Evolutionary conservation across 1,140 invertebrate species (phyloP), one percentile per base, ranked within the genome.

Genomic region (Subanguina moxae): DNA sequence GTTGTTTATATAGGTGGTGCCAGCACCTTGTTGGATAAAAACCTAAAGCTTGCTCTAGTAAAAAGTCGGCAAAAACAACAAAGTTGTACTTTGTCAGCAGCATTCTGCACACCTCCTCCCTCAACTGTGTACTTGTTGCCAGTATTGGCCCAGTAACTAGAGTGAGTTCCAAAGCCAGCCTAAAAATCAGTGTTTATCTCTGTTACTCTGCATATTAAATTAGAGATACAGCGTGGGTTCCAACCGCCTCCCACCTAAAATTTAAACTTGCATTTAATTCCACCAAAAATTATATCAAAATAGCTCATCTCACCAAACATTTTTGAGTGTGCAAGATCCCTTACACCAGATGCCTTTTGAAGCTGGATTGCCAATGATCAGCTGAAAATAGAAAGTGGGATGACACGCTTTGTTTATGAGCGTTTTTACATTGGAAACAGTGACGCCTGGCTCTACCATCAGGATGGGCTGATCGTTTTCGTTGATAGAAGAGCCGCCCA

Each of bases 271-370:
- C 27, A 23, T 13, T 57, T 57, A 9, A n/a, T 57, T 9, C 11
- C 7, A 11, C 27, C 0, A 21, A 57, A 11, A 23, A 13, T 23
- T 13, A n/a, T 1, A 48, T 21, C 28, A 23, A 21, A 57, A 57
- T 25, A 23, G 19, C 15, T 30, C 0, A 9, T 30, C 57, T 28
- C 8, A 63, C 62, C 32, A 63, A 21, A 63, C 62, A 27, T 63
- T 63, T 17, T 63, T 63, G 17, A 63, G 32, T 5, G 62, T 63
- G 32, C 62, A 63, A 45, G 15, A 28, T 27, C 62, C 62, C n/a
- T 32, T 45, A 52, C 62, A 63, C 62, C 62, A 63, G 43, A 63
- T 63, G 1, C 62, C 62, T n/a, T 25, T 28, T n/a, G 62, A 45
- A 25, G 62, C 25, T 45, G 25, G 25, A 8, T 30, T 46, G 25